Percentiles rank a stretch among this genome's conserved stretches.
These are phyloP conservation scores for Gallirallus australis DNA, from an alignment of 2,797 vertebrate genomes.

Conservation along the genomic window DNA sequence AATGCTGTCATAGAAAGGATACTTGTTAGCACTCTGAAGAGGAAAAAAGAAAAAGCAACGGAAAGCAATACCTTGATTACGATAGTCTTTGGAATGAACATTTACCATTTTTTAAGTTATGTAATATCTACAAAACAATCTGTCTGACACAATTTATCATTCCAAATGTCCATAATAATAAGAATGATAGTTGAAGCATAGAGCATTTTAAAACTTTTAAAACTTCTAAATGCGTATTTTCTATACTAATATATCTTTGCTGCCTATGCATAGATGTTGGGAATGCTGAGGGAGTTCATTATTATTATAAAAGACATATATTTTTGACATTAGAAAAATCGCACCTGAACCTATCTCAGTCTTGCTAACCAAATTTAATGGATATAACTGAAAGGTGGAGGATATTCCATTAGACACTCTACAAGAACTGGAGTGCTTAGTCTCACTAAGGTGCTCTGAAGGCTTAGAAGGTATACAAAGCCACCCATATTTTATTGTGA, in stretches of 20 bases:
- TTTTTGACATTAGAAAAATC: not conserved
- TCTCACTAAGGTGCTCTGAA: not conserved
- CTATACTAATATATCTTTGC: not conserved
- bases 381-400: not conserved
- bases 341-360: not conserved
- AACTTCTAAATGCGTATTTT: not conserved
- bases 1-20: not conserved
- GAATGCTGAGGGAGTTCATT: not conserved
- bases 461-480: not conserved
- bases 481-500: not conserved
- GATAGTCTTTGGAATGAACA: not conserved
- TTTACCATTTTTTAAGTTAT: not conserved
- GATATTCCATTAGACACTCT: not conserved
- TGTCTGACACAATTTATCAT: not conserved
- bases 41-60: not conserved
- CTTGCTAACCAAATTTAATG: not conserved
- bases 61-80: not conserved
- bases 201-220: not conserved
- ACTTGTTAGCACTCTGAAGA: not conserved
- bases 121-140: not conserved
- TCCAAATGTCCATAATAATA: not conserved
- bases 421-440: not conserved
- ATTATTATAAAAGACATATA: not conserved
- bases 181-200: not conserved
- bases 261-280: not conserved